Conservation (phyloP, 2,888 invertebrate species). For the Synanthedon formicaeformis region DNA sequence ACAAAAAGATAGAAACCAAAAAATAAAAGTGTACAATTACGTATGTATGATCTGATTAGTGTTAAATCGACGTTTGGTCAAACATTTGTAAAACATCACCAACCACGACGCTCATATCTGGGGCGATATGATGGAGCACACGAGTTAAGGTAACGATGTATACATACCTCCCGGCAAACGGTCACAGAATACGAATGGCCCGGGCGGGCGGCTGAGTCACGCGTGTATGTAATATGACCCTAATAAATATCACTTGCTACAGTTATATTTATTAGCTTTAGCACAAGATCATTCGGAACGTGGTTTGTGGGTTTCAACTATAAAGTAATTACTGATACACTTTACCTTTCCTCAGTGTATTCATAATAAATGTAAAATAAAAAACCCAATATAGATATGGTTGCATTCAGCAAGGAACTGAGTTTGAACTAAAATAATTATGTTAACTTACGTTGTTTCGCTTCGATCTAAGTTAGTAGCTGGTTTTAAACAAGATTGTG, state of each 20-base stretch:
- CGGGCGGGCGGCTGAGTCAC: slow-evolving; percentile 24
- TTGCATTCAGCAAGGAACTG: too few relatives aligned
- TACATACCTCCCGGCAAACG: slow-evolving; percentile 24
- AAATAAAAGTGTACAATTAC: too few relatives aligned
- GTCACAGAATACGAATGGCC: slow-evolving; percentile 37
- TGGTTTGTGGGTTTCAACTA: slow-evolving; percentile 11
- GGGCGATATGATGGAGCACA: slow-evolving; percentile 30
- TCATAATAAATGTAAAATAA: too few relatives aligned
- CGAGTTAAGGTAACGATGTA: slow-evolving; percentile 36
- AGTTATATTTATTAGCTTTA: slow-evolving; percentile 40
- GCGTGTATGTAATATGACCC: slow-evolving; percentile 47
- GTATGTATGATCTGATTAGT: too few relatives aligned
- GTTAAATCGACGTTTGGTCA: too few relatives aligned
- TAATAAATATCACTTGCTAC: slow-evolving; percentile 52
- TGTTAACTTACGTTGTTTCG: too few relatives aligned
- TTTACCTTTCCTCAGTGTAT: too few relatives aligned
- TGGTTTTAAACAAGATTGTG: too few relatives aligned
- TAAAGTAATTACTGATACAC: not conserved
- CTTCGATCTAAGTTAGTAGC: too few relatives aligned
- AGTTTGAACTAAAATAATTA: too few relatives aligned
- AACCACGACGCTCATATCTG: not conserved
- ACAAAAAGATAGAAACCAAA: too few relatives aligned
- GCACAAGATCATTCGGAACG: slow-evolving; percentile 22
- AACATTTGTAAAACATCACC: not conserved
- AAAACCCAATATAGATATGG: too few relatives aligned